Percentiles rank a stretch among this genome's conserved stretches.
phyloP scores from a whole-genome alignment of 2,113 vertebrate species.

The Paradisaea rubra region DNA sequence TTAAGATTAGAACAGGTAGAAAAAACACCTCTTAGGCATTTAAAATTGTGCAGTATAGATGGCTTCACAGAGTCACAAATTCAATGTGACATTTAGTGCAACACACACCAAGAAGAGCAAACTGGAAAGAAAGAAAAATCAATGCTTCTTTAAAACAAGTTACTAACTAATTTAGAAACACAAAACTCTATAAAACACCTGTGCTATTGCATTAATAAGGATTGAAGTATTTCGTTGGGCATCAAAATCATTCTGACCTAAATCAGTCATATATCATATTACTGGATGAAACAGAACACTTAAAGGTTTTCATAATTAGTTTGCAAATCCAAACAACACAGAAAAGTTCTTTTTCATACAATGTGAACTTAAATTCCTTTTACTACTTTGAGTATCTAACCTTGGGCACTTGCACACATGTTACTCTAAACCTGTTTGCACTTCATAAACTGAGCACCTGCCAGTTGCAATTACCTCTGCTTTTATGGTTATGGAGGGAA shows the following conservation, averaged over 20 bases:
- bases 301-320: not conserved
- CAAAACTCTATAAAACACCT: slow-evolving; percentile 13
- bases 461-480: not conserved
- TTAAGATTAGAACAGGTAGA: not conserved
- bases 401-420: not conserved
- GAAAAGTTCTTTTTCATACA: not conserved
- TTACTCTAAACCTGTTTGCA: not conserved
- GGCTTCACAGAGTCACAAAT: slow-evolving; percentile 39
- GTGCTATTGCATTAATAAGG: not conserved
- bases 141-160: slow-evolving; percentile 52
- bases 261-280: not conserved
- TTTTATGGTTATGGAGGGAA: not conserved
- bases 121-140: slow-evolving; percentile 25
- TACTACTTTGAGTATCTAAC: not conserved
- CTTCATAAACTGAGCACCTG: slow-evolving; percentile 34
- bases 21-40: not conserved
- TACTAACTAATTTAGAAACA: slow-evolving; percentile 46
- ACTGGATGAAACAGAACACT: not conserved
- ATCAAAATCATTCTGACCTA: not conserved
- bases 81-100: slow-evolving; percentile 31
- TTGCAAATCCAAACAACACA: not conserved
- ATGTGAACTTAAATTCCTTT: not conserved
- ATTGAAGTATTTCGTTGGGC: not conserved
- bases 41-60: not conserved
- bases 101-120: slow-evolving; percentile 1